Base-by-base conservation (phyloP, 35 echinoderm and acorn worm genomes). In the Apostichopus californicus region DNA sequence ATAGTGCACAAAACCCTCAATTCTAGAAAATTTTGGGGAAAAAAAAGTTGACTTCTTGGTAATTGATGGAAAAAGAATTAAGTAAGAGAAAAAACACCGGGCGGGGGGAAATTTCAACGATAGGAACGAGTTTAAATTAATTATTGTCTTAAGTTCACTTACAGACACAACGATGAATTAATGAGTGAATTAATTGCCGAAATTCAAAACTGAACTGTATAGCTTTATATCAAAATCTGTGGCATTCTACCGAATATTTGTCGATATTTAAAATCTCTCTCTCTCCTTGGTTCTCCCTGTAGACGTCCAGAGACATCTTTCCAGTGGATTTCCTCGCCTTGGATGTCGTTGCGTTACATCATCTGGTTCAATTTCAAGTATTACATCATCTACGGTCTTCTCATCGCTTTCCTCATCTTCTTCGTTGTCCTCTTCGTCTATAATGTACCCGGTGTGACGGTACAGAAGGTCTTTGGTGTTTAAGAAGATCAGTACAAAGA, bases 271-370 rank as follows among this genome's bases (percentile, higher is more conserved):
- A 46, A 46, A 46, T 75, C 17, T 75, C n/a, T 75, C 17, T 75
- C n/a, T 6, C 6, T 75, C 72, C 7, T 20, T 83, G 4, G 94
- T 80, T 89, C 64, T 73, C 86, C 55, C 46, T 72, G 5, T 91
- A 98, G 96, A 56, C 93, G 96, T 17, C 96, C 96, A 22, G 93
- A 93, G 85, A 98, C 96, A 7, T 98, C 96, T 59, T 98, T 98
- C 92, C 79, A 91, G 60, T 98, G 96, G 96, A 91, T 98, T 14
- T 88, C 86, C n/a, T 98, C 96, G 0, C 96, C 96, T 5, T 98
- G 93, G 96, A 98, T 95, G 77, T 93, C 93, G 5, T 65, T 98
- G n/a, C 87, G 92, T 13, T 98, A 93, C 92, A 95, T 98, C 89
- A 88, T 98, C 78, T 98, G 96, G 96, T 63, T 91, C 57, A 95